Evolutionary conservation across 2,888 invertebrate genomes (phyloP).

Genomic region (Antheraea assamensis): DNA sequence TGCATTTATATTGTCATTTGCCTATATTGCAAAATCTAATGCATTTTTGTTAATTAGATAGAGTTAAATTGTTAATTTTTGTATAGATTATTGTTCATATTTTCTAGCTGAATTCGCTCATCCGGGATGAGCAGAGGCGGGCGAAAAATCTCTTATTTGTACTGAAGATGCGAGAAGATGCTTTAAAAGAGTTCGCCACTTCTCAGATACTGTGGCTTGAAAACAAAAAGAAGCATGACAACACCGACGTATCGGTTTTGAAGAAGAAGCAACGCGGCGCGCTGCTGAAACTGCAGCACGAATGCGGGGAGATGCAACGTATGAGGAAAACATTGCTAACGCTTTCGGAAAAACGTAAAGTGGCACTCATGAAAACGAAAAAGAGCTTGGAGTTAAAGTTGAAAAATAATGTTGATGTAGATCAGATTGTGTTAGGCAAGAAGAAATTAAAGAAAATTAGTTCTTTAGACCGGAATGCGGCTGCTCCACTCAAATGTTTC

Average conservation of each 20-base stretch:
- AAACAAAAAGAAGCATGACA: constrained; percentile 73
- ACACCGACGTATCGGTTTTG: constrained; percentile 76
- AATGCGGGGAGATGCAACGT: constrained; percentile 86
- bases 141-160: constrained; percentile 74
- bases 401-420: constrained; percentile 62
- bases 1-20: background rate
- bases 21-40: background rate
- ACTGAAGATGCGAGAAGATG: constrained; percentile 76
- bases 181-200: constrained; percentile 74
- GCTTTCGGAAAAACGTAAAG: constrained; percentile 69
- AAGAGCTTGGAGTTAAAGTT: constrained; percentile 71
- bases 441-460: constrained; percentile 62
- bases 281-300: constrained; percentile 84
- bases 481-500: constrained; percentile 71
- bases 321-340: constrained; percentile 73
- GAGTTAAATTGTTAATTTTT: constrained; percentile 6
- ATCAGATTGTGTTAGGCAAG: constrained; percentile 64
- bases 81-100: constrained; percentile 21
- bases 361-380: constrained; percentile 72
- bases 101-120: constrained; percentile 77
- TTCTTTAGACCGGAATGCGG: constrained; percentile 49
- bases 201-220: constrained; percentile 77
- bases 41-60: background rate
- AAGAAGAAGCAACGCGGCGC: constrained; percentile 86
- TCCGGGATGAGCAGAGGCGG: constrained; percentile 77